These are phyloP conservation scores for Vulpes ferrilata DNA, from an alignment of 2,113 vertebrate genomes.

Conservation along the genomic window DNA sequence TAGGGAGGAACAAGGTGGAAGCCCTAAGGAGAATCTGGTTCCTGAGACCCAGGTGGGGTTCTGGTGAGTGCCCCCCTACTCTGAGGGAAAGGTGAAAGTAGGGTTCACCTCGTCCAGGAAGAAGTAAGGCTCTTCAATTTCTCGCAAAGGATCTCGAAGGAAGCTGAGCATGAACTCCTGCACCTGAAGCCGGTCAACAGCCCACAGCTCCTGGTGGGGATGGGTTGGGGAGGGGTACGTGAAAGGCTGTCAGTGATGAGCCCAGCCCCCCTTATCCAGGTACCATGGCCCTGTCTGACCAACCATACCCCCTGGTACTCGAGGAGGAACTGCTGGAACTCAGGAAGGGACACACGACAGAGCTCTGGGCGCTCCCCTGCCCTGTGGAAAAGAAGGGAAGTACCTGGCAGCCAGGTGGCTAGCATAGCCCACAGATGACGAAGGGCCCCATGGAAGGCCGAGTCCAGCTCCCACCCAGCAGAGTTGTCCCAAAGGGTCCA, in stretches of 20 bases:
- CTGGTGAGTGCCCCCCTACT: background rate
- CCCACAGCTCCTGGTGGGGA: constrained; percentile 94
- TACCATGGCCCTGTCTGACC: background rate
- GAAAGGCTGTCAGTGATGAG: background rate
- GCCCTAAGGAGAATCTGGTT: background rate
- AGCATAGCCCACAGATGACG: background rate
- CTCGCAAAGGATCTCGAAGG: constrained; percentile 96
- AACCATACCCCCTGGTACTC: constrained; percentile 94
- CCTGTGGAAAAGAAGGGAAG: constrained; percentile 83
- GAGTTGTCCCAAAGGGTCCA: background rate
- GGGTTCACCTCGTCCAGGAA: constrained; percentile 93
- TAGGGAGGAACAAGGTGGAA: background rate
- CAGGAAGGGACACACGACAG: constrained; percentile 91
- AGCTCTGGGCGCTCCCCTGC: constrained; percentile 92
- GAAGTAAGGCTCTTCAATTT: constrained; percentile 97
- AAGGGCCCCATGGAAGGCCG: background rate
- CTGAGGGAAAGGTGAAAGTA: background rate
- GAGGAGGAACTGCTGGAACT: constrained; percentile 95
- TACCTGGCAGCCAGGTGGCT: constrained; percentile 5
- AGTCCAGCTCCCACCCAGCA: background rate
- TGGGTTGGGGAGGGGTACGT: background rate
- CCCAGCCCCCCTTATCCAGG: background rate
- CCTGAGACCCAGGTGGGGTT: background rate
- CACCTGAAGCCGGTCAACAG: constrained; percentile 92
- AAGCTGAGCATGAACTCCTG: constrained; percentile 97